Evolutionary conservation across 2,113 vertebrate species (phyloP), one percentile per base, ranked within the genome.

Genomic region (Trogon melanurus): DNA sequence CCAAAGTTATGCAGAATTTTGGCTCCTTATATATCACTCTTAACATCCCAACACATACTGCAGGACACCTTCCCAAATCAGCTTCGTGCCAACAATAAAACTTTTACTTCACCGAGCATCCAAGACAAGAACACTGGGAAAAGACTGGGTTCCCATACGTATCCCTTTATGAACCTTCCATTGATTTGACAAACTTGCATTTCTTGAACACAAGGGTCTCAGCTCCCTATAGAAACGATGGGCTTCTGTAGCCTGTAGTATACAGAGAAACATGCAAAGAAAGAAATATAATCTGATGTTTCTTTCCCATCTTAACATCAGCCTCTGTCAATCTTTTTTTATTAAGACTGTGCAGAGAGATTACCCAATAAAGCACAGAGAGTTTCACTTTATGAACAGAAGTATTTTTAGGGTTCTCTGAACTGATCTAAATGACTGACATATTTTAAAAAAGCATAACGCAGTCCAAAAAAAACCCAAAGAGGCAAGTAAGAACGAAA

Each of bases 401-500:
- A 95, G 58, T 92, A 91, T 67, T 82, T 89, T 83, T 60, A 47
- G 69, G 50, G 32, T 93, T 80, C 94, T 88, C 76, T 62, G 85
- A 96, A 93, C 16, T 14, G 25, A 92, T 78, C 48, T 71, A 91
- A 92, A 91, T 62, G 84, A 87, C 60, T 22, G 61, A 44, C 56
- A 54, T 53, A 91, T 95, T 95, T 89, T 78, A 4, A 78, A 51
- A 82, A 82, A 88, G 79, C 78, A 13, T 65, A 78, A 94, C 1
- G 3, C n/a, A 41, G 30, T 23, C 29, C 27, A 38, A 85, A 91
- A 53, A 56, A 16, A 53, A 41, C 4, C 11, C 2, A 18, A 57
- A 65, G 25, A 65, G 18, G 32, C 16, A 71, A 93, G 57, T 91
- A n/a, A 94, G 65, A 93, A 21, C 64, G 93, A 96, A 96, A 96